Conservation (phyloP, 2,113 vertebrate species). For the Hassar affinis region DNA sequence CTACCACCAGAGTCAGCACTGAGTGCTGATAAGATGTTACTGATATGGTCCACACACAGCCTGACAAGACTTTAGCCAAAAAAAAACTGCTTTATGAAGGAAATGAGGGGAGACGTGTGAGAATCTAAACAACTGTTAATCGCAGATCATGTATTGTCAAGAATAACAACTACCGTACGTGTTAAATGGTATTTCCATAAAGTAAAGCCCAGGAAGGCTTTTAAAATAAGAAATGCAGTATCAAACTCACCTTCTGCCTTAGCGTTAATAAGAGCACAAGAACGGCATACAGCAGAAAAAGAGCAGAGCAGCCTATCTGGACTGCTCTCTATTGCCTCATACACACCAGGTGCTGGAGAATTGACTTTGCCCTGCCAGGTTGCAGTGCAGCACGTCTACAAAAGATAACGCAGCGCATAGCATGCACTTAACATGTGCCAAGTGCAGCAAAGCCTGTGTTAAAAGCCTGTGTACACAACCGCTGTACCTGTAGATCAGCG, state of each 20-base stretch:
- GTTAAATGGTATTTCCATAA: not conserved
- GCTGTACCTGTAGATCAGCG: not conserved
- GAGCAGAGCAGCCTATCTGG: conserved; percentile 46
- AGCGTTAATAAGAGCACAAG: not conserved
- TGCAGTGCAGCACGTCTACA: conserved; percentile 54
- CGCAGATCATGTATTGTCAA: not conserved
- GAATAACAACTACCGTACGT: not conserved
- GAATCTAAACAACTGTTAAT: not conserved
- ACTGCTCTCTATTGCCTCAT: conserved; percentile 44
- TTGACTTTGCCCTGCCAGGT: conserved; percentile 67
- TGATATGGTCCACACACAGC: not conserved
- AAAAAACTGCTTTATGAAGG: not conserved
- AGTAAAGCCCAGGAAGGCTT: not conserved
- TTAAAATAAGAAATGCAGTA: not conserved
- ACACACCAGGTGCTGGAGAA: conserved; percentile 28
- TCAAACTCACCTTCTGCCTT: not conserved
- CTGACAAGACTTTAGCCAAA: not conserved
- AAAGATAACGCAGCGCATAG: conserved; percentile 56
- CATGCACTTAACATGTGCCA: conserved; percentile 31
- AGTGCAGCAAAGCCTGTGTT: conserved; percentile 50
- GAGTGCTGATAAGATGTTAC: conserved; percentile 1
- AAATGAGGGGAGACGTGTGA: not conserved
- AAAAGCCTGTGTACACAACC: conserved; percentile 44
- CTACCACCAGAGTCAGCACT: not conserved
- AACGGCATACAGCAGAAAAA: not conserved